These are phyloP conservation scores for Hestina assimilis DNA, from an alignment of 1,140 invertebrate species.

Conservation along the genomic window DNA sequence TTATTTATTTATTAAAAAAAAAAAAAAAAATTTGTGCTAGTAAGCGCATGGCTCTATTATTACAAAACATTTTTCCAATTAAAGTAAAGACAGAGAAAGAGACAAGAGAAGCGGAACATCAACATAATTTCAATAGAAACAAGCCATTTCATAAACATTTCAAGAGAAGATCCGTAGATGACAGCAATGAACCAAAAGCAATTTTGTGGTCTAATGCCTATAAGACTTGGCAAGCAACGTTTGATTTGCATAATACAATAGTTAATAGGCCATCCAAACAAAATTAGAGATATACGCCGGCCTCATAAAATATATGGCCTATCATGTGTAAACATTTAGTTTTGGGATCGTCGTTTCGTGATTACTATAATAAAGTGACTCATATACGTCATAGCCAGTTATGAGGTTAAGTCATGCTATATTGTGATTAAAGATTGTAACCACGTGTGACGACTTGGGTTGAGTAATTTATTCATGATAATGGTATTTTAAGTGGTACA, in stretches of 20 bases:
- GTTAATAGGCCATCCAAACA: slow-evolving; percentile 3
- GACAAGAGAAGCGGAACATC: too few relatives aligned
- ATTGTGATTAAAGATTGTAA: neutral
- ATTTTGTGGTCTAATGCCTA: neutral
- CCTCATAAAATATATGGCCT: neutral
- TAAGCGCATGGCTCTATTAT: too few relatives aligned
- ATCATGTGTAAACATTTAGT: neutral
- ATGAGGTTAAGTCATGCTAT: neutral
- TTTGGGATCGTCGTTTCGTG: neutral
- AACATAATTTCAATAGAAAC: too few relatives aligned
- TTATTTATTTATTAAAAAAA: too few relatives aligned
- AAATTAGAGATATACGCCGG: neutral
- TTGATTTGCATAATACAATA: slow-evolving; percentile 2
- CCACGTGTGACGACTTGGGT: neutral
- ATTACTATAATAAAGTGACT: neutral
- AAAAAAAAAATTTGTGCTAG: too few relatives aligned
- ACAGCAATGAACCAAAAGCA: neutral
- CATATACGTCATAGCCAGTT: too few relatives aligned
- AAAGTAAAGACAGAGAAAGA: too few relatives aligned
- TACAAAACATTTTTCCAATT: too few relatives aligned
- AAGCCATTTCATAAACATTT: too few relatives aligned
- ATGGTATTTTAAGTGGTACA: neutral
- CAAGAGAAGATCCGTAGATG: neutral
- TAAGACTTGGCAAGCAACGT: neutral
- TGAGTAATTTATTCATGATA: neutral